A percentile compares a stretch with the other conserved stretches of the same genome.
phyloP scores from a whole-genome alignment of 2,888 invertebrate species.

The Plutella xylostella region DNA sequence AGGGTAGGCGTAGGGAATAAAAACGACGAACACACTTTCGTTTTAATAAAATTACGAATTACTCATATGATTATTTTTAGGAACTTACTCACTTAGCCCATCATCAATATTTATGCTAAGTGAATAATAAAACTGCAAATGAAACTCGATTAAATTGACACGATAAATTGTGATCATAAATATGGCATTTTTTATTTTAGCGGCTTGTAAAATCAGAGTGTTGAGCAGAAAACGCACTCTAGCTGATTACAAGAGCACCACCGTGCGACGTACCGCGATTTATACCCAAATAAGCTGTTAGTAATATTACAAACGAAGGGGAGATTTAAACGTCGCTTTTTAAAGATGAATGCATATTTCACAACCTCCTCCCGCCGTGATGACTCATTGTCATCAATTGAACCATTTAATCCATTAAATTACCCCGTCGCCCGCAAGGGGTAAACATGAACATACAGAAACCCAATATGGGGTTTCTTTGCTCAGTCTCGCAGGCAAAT shows the following conservation, averaged over 20 bases:
- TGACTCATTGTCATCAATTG: conserved; percentile 53
- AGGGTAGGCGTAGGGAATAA: no score
- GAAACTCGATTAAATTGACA: no score
- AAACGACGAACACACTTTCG: no score
- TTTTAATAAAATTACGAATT: no score
- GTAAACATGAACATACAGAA: conserved; percentile 2
- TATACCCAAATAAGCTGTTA: conserved; percentile 50
- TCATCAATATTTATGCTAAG: no score
- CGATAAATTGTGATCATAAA: conserved; percentile 14
- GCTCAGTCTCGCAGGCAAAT: conserved; percentile 24
- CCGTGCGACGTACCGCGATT: no score
- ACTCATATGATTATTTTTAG: no score
- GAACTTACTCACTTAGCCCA: no score
- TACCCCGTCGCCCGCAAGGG: not conserved
- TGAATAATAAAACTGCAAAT: no score
- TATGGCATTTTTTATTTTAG: conserved; percentile 21
- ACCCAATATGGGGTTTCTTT: conserved; percentile 10
- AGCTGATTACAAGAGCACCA: conserved; percentile 57
- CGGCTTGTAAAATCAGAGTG: conserved; percentile 27
- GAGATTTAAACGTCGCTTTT: conserved; percentile 56
- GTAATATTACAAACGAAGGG: conserved; percentile 51
- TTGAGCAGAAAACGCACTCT: conserved; percentile 48
- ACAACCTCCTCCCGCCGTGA: conserved; percentile 29
- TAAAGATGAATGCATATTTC: conserved; percentile 47
- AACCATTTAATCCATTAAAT: conserved; percentile 42